phyloP scores from a whole-genome alignment of 2,113 vertebrate genomes.

The Myxocyprinus asiaticus region DNA sequence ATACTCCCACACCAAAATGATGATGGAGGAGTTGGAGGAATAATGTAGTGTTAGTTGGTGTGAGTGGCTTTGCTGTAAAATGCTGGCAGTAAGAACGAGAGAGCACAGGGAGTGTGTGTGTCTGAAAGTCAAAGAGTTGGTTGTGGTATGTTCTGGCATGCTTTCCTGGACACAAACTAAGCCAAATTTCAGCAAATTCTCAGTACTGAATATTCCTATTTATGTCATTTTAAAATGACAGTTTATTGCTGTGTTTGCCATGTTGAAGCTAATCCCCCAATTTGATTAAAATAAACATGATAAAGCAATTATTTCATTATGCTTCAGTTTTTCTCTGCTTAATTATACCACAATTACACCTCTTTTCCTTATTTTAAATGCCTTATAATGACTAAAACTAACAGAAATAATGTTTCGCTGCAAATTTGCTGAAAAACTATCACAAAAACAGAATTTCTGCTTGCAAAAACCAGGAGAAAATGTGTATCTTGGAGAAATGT shows the following conservation, averaged over 20 bases:
- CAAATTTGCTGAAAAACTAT: too few species aligned
- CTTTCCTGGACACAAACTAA: background rate
- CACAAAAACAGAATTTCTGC: too few species aligned
- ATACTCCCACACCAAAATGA: slow-evolving; percentile 18
- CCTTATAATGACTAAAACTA: too few species aligned
- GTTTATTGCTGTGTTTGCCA: background rate
- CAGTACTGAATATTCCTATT: background rate
- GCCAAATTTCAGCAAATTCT: slow-evolving; percentile 4
- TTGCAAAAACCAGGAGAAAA: too few species aligned
- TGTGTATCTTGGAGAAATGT: too few species aligned
- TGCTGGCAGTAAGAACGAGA: background rate
- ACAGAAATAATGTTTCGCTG: too few species aligned
- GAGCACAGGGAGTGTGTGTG: background rate
- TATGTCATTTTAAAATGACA: slow-evolving; percentile 19
- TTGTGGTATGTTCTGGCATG: slow-evolving; percentile 7
- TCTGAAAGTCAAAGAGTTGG: slow-evolving; percentile 24
- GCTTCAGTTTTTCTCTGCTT: too few species aligned
- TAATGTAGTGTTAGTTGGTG: slow-evolving; percentile 16
- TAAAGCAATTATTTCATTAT: too few species aligned
- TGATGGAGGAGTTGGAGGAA: slow-evolving; percentile 11
- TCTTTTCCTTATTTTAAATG: too few species aligned
- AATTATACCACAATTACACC: too few species aligned
- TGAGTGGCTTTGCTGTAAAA: slow-evolving; percentile 17
- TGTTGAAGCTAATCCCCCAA: slow-evolving; percentile 10
- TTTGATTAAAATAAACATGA: too few species aligned